A percentile compares a stretch with the other conserved stretches of the same genome.
Conservation (phyloP, 2,797 vertebrate genomes). For the Paguma larvata region DNA sequence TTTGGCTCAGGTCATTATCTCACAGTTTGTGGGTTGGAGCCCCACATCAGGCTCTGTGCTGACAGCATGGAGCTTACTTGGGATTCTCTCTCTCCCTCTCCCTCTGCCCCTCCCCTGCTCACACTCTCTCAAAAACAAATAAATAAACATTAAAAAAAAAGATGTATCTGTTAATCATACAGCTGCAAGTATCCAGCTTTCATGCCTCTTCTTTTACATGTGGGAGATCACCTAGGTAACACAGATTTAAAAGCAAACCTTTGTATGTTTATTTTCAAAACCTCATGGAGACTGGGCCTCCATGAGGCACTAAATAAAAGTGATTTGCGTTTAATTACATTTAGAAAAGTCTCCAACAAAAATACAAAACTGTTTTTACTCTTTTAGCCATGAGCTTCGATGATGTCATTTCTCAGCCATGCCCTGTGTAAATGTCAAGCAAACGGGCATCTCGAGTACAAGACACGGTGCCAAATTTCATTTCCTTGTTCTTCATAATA, state of each 20-base stretch:
- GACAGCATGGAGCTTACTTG: too few species aligned
- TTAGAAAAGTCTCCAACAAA: neutral
- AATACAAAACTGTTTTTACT: neutral
- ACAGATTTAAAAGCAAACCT: neutral
- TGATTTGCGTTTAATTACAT: neutral
- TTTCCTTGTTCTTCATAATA: neutral
- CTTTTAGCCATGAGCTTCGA: neutral
- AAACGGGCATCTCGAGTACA: neutral
- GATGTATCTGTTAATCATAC: neutral
- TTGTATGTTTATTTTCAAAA: conserved; percentile 24
- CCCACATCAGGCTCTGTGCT: too few species aligned
- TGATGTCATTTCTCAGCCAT: neutral
- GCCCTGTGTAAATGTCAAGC: neutral
- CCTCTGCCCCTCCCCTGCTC: too few species aligned
- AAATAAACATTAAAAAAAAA: too few species aligned
- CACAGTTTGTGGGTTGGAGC: too few species aligned
- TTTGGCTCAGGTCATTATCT: too few species aligned
- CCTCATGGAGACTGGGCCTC: neutral
- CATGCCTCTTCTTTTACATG: neutral
- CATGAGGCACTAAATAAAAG: neutral
- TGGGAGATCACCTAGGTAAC: neutral
- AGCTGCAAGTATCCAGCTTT: neutral
- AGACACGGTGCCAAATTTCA: neutral
- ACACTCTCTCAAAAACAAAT: too few species aligned
- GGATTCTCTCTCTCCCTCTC: too few species aligned